Conservation (phyloP, 2,888 invertebrate species). For the Dryadula phaetusa region DNA sequence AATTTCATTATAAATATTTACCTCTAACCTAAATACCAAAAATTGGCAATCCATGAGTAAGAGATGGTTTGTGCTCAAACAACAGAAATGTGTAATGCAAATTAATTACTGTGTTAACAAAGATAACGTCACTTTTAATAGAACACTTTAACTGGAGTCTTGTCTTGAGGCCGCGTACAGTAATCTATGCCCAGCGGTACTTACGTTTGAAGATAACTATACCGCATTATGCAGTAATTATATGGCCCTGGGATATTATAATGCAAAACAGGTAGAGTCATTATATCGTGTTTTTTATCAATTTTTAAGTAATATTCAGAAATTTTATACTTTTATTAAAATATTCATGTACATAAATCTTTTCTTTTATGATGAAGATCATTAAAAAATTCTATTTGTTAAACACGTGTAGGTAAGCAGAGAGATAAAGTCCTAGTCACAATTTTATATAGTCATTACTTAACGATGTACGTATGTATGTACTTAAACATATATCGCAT, state of each 20-base stretch:
- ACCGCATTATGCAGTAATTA: constrained; percentile 8
- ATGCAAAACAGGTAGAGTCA: background rate
- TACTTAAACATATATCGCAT: constrained; percentile 56
- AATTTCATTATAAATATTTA: background rate
- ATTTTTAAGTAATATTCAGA: background rate
- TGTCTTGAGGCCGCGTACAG: constrained; percentile 14
- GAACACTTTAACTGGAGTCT: constrained; percentile 25
- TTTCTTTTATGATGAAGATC: too few relatives aligned
- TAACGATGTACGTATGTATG: constrained; percentile 60
- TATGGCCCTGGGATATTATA: constrained; percentile 5
- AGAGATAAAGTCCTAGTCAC: background rate
- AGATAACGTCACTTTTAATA: constrained; percentile 26
- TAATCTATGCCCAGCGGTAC: constrained; percentile 21
- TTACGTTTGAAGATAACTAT: constrained; percentile 20
- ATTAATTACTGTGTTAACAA: constrained; percentile 10
- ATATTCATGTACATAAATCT: too few relatives aligned
- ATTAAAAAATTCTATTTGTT: too few relatives aligned
- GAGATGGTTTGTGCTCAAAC: background rate
- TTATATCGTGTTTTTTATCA: background rate
- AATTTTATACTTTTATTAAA: background rate
- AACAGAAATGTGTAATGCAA: constrained; percentile 3
- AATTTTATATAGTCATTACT: constrained; percentile 41
- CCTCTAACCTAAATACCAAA: background rate
- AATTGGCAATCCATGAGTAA: background rate
- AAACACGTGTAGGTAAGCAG: background rate